Evolutionary conservation across 2,797 vertebrate genomes (phyloP).

Genomic region (Ctenopoma kingsleyae): DNA sequence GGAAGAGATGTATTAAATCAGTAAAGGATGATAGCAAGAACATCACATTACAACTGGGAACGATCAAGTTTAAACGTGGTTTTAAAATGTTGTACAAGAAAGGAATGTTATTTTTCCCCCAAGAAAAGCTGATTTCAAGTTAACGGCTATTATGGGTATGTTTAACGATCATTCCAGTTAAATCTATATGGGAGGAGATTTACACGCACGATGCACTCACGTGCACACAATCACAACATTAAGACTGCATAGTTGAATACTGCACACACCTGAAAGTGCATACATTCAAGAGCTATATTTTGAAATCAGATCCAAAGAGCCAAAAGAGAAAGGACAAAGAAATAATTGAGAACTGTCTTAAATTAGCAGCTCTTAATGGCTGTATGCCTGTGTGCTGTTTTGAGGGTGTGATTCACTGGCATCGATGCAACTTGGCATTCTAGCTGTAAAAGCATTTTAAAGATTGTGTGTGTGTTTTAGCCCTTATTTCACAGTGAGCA

Average conservation of each 20-base stretch:
- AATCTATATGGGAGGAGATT: constrained; percentile 46
- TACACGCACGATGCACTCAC: constrained; percentile 36
- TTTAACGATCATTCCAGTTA: constrained; percentile 55
- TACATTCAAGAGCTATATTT: constrained; percentile 24
- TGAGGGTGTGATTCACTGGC: constrained; percentile 61
- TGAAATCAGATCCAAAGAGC: constrained; percentile 35
- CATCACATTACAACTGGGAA: constrained; percentile 30
- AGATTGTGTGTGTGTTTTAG: not conserved
- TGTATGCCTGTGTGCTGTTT: constrained; percentile 49
- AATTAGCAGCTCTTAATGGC: constrained; percentile 61
- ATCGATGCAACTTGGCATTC: constrained; percentile 55
- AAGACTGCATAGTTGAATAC: constrained; percentile 16
- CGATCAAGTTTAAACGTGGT: constrained; percentile 17
- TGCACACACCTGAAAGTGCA: constrained; percentile 23
- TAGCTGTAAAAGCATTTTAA: constrained; percentile 40
- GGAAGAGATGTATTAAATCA: constrained; percentile 24
- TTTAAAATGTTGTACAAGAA: constrained; percentile 36
- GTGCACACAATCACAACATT: constrained; percentile 9
- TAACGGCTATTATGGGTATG: constrained; percentile 38
- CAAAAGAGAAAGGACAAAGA: constrained; percentile 47
- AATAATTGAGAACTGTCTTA: constrained; percentile 55
- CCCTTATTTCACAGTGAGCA: not conserved
- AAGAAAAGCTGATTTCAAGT: constrained; percentile 42
- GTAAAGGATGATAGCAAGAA: constrained; percentile 19
- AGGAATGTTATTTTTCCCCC: constrained; percentile 30